These are phyloP conservation scores for Conus ventricosus DNA, from an alignment of 1,140 invertebrate species.

Conservation along the genomic window DNA sequence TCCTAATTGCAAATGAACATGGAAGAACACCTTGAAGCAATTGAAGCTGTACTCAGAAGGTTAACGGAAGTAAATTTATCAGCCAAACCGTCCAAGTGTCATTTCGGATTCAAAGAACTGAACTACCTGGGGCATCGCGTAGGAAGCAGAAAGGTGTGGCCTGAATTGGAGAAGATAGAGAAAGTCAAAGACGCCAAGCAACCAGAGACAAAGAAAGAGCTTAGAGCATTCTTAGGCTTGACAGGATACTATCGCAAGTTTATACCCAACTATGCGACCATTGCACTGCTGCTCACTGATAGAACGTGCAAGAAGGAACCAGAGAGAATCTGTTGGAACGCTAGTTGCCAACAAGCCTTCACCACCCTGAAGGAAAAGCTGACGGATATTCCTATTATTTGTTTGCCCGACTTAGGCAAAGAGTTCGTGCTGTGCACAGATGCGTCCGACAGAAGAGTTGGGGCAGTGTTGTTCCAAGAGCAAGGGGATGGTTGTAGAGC, in stretches of 20 bases:
- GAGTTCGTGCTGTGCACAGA: constrained; percentile 64
- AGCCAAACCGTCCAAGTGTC: constrained; percentile 43
- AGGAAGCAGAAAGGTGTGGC: constrained; percentile 54
- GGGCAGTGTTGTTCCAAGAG: constrained; percentile 52
- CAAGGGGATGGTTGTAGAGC: constrained; percentile 40
- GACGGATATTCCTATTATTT: constrained; percentile 39
- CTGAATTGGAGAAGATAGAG: constrained; percentile 66
- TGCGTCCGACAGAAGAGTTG: constrained; percentile 48
- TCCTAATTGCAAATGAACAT: constrained; percentile 15
- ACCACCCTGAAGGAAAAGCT: constrained; percentile 43
- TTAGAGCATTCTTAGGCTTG: constrained; percentile 54
- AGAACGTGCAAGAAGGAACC: constrained; percentile 15
- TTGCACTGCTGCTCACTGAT: constrained; percentile 54
- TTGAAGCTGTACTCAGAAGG: neutral
- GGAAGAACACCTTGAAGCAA: constrained; percentile 3
- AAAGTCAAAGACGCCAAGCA: constrained; percentile 63
- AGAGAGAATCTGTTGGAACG: constrained; percentile 4
- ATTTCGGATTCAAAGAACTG: constrained; percentile 29
- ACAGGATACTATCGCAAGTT: constrained; percentile 50
- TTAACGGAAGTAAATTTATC: constrained; percentile 28
- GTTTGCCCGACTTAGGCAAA: constrained; percentile 63
- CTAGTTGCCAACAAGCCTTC: constrained; percentile 7
- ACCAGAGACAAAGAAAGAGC: constrained; percentile 67
- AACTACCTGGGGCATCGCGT: constrained; percentile 46
- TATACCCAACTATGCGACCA: constrained; percentile 49